A percentile compares a stretch with the other conserved stretches of the same genome.
phyloP scores from a whole-genome alignment of 2,113 vertebrate genomes.

The Uria aalge region DNA sequence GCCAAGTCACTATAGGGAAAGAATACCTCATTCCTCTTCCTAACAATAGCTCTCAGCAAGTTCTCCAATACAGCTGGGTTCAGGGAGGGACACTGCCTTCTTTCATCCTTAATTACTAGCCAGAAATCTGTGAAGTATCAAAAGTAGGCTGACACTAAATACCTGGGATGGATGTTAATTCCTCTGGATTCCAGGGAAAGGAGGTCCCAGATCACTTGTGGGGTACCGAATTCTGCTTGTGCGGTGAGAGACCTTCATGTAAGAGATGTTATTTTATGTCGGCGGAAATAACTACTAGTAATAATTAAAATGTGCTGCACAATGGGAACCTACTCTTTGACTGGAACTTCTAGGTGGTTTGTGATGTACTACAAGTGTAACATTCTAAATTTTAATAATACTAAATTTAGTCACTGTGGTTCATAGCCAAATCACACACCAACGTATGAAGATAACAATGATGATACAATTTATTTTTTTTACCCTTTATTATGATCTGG shows the following conservation, averaged over 20 bases:
- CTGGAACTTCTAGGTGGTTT: neutral
- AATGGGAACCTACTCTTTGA: neutral
- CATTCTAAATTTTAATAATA: neutral
- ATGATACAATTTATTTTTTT: neutral
- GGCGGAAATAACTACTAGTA: neutral
- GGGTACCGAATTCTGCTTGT: neutral
- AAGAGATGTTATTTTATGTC: neutral
- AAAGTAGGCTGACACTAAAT: conserved; percentile 17
- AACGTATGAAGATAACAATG: neutral
- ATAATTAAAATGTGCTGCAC: neutral
- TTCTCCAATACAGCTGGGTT: conserved; percentile 10
- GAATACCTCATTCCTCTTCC: conserved; percentile 9
- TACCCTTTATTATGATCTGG: neutral
- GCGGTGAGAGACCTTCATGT: neutral
- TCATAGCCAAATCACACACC: neutral
- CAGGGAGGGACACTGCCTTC: neutral
- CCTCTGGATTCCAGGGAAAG: neutral
- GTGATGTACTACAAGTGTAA: neutral
- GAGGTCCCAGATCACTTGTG: neutral
- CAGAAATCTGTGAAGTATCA: conserved; percentile 18
- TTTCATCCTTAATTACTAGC: conserved; percentile 47
- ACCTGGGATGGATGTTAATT: neutral
- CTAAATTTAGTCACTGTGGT: neutral
- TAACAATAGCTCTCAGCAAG: conserved; percentile 21
- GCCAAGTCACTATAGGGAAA: conserved; percentile 1